Conservation (phyloP, 2,797 vertebrate species). For the Sebastes melanostomus region DNA sequence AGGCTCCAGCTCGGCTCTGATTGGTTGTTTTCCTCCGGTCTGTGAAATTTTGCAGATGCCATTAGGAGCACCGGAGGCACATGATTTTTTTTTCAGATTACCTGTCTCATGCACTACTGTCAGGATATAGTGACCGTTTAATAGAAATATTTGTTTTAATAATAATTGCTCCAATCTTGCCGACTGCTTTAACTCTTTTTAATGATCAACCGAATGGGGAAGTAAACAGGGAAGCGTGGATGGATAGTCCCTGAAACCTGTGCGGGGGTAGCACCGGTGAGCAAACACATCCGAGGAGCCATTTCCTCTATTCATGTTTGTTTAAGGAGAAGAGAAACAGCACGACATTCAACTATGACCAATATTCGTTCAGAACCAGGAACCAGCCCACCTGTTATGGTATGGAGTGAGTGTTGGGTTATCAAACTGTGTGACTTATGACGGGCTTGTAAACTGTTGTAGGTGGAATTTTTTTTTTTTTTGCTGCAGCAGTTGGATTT, state of each 20-base stretch:
- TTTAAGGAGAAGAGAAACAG: slow-evolving; percentile 38
- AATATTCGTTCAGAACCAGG: slow-evolving; percentile 1
- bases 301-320: slow-evolving; percentile 43
- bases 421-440: background rate
- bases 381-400: slow-evolving; percentile 25
- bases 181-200: background rate
- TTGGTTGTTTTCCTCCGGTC: too few species aligned
- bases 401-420: background rate
- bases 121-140: too few species aligned
- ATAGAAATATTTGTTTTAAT: too few species aligned
- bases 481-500: slow-evolving; percentile 36
- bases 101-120: too few species aligned
- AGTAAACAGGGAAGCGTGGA: slow-evolving; percentile 22
- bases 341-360: background rate
- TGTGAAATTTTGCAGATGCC: too few species aligned
- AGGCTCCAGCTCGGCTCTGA: too few species aligned
- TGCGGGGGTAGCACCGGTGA: background rate
- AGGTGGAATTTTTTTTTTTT: background rate
- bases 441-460: background rate
- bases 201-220: slow-evolving; percentile 27
- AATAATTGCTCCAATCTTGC: too few species aligned
- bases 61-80: too few species aligned
- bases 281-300: slow-evolving; percentile 46
- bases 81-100: too few species aligned
- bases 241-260: background rate